Conservation (phyloP, 2,888 invertebrate genomes). For the Timandra comae region DNA sequence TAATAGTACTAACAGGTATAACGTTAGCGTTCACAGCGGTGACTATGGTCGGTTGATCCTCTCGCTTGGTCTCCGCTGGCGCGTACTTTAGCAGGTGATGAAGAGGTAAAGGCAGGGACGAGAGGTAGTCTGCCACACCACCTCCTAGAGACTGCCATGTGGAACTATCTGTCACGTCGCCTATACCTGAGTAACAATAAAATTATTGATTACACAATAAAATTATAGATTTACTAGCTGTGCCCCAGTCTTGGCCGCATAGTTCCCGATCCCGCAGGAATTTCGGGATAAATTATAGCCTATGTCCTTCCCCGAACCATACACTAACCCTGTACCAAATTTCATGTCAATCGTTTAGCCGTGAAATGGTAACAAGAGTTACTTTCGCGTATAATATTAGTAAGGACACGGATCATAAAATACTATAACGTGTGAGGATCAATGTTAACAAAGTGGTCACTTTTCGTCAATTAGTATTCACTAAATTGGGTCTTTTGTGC, state of each 20-base stretch:
- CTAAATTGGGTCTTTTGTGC: too few relatives aligned
- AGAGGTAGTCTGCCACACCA: constrained; percentile 90
- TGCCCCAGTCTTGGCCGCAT: not conserved
- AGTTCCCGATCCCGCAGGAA: too few relatives aligned
- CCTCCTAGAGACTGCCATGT: constrained; percentile 87
- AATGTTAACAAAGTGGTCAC: too few relatives aligned
- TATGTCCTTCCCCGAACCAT: too few relatives aligned
- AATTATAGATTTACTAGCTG: not conserved
- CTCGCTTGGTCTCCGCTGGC: constrained; percentile 80
- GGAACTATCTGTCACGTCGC: constrained; percentile 64
- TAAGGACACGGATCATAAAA: too few relatives aligned
- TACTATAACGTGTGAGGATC: constrained; percentile 3
- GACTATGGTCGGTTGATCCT: constrained; percentile 74
- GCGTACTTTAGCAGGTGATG: constrained; percentile 90
- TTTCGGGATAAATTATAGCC: too few relatives aligned
- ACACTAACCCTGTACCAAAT: too few relatives aligned
- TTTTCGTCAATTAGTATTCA: too few relatives aligned
- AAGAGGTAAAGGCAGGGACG: constrained; percentile 86
- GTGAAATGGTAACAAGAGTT: too few relatives aligned
- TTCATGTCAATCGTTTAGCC: too few relatives aligned
- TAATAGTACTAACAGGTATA: constrained; percentile 40
- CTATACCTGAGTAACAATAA: constrained; percentile 50
- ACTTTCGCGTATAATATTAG: too few relatives aligned
- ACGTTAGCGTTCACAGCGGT: constrained; percentile 58
- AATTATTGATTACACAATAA: constrained; percentile 7